Base-by-base conservation (phyloP, 2,888 invertebrate genomes). In the Mimas tiliae region DNA sequence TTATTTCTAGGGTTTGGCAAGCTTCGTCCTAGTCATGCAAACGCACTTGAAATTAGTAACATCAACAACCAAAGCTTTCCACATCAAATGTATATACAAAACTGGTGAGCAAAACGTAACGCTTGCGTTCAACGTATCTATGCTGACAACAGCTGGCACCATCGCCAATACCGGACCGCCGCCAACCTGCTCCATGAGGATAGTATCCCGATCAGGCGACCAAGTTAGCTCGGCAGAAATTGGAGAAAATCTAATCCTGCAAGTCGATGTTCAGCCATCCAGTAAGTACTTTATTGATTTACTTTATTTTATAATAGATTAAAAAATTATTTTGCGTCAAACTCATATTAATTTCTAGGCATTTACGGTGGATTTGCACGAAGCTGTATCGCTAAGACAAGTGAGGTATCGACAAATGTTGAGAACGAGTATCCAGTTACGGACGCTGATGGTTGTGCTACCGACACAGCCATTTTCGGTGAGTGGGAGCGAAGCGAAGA, bases 11-110 rank as follows among this genome's bases (percentile, higher is more conserved):
- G 98, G 98, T 64, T 95, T 98, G 85, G 98, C 98, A 33, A 97
- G 97, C 83, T 98, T 98, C 85, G 97, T 98, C 0, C 94, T 99
- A 53, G 98, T 99, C 33, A 97, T 99, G 83, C 99, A 99, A 86
- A 98, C 98, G 90, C 99, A 99, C 95, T 98, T 98, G 0, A 98
- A 98, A 93, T 94, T 99, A 65, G 97, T 99, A 64, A 99, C 99
- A 0, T 97, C 97, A 85, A 97, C 97, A 82, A 98, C 99, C 6
- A 98, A 98, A 87, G 98, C 99, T 0, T 99, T 98, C 93, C 98
- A 98, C 89, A 98, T 99, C 72, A 98, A 98, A 86, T 99, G 99
- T 86, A 96, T 98, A 66, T 99, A 99, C 86, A 97, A 98, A 87
- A 98, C 98, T 0, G 98, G 98, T 69, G 98, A 98, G 86, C 97